Evolutionary conservation across 2,888 invertebrate species (phyloP).

Genomic region (Hydroisotoma schaefferi): DNA sequence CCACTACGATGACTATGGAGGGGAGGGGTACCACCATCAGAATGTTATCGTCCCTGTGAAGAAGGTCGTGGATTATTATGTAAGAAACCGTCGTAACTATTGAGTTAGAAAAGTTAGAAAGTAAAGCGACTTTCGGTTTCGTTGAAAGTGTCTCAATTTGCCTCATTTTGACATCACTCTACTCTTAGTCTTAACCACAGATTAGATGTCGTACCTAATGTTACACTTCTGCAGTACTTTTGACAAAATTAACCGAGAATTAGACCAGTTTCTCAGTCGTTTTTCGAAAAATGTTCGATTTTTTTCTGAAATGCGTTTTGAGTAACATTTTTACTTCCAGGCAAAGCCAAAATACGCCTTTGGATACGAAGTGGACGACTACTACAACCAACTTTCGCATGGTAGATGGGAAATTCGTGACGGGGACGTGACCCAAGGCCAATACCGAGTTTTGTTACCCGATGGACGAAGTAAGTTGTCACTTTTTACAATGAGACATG

Average conservation of each 20-base stretch:
- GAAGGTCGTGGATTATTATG: slow-evolving; percentile 46
- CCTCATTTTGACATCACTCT: background rate
- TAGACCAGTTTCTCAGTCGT: background rate
- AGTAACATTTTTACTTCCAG: slow-evolving; percentile 16
- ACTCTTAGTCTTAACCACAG: background rate
- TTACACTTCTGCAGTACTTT: too few species aligned
- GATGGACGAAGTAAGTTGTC: slow-evolving; percentile 34
- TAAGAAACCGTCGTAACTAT: slow-evolving; percentile 18
- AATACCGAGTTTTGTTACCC: slow-evolving; percentile 38
- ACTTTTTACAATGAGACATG: too few species aligned
- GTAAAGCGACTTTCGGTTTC: background rate
- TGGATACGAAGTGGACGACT: slow-evolving; percentile 45
- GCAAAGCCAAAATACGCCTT: slow-evolving; percentile 47
- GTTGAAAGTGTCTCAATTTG: background rate
- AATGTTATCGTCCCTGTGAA: slow-evolving; percentile 36
- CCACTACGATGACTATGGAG: slow-evolving; percentile 32
- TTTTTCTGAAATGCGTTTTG: background rate
- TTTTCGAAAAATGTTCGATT: background rate
- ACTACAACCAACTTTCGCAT: slow-evolving; percentile 47
- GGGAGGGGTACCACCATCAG: slow-evolving; percentile 17
- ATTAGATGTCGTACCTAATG: background rate
- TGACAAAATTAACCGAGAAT: too few species aligned
- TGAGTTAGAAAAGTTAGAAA: background rate
- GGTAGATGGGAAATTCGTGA: slow-evolving; percentile 48
- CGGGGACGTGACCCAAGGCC: slow-evolving; percentile 42